Conservation (phyloP, 2,888 invertebrate species). For the Cerastis rubricosa region DNA sequence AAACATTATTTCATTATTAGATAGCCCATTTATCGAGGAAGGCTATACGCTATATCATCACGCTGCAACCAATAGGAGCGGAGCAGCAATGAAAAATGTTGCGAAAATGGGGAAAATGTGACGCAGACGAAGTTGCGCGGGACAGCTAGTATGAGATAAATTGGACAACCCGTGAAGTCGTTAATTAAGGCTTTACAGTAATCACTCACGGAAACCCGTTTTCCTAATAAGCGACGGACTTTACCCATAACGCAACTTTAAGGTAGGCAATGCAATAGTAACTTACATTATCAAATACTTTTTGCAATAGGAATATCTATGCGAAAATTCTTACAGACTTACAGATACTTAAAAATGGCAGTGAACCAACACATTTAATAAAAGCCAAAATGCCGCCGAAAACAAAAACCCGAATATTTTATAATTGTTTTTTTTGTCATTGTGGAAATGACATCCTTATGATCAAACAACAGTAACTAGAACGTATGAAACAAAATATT, state of each 20-base stretch:
- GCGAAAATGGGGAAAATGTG: too few relatives aligned
- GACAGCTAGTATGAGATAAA: slow-evolving; percentile 19
- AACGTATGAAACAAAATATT: background rate
- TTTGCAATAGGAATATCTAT: background rate
- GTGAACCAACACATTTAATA: background rate
- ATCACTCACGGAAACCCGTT: slow-evolving; percentile 30
- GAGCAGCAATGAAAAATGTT: too few relatives aligned
- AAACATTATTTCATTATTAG: too few relatives aligned
- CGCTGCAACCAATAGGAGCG: too few relatives aligned
- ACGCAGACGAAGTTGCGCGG: too few relatives aligned
- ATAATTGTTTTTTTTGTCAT: background rate
- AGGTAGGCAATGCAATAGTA: background rate
- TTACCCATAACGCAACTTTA: background rate
- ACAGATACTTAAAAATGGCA: too few relatives aligned
- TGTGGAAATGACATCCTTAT: background rate
- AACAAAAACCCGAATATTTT: background rate
- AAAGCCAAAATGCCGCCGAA: background rate
- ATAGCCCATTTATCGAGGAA: too few relatives aligned
- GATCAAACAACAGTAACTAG: background rate
- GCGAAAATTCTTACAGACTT: background rate
- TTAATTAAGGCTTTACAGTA: slow-evolving; percentile 3
- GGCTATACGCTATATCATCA: too few relatives aligned
- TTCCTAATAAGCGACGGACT: slow-evolving; percentile 14
- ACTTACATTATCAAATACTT: background rate
- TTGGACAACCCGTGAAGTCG: background rate